Conservation (phyloP, 2,888 invertebrate genomes). For the Notocelia uddmanniana region DNA sequence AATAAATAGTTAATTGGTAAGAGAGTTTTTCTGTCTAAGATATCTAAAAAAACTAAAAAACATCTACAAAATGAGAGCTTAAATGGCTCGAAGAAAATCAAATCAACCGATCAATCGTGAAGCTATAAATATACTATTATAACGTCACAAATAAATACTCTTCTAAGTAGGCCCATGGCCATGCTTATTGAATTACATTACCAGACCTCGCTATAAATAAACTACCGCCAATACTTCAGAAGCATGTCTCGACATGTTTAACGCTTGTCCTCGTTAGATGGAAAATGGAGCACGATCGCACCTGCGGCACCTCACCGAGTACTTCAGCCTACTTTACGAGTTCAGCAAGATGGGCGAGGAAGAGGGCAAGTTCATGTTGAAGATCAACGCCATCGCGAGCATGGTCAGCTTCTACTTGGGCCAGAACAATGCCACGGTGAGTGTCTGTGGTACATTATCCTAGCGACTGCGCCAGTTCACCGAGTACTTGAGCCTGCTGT, state of each 20-base stretch:
- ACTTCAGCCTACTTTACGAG: constrained; percentile 96
- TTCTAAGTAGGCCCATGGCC: no score
- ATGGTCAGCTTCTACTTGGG: constrained; percentile 97
- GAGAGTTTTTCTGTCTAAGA: neutral
- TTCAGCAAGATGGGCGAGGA: constrained; percentile 98
- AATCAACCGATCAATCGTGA: no score
- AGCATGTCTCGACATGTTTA: neutral
- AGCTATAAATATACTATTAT: neutral
- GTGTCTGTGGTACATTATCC: constrained; percentile 38
- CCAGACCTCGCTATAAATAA: neutral
- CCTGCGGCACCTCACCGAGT: constrained; percentile 95
- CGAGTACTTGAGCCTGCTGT: constrained; percentile 96
- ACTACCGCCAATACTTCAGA: constrained; percentile 2
- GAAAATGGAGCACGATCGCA: constrained; percentile 95
- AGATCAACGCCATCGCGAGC: constrained; percentile 94
- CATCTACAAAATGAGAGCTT: no score
- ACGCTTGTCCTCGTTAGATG: constrained; percentile 80
- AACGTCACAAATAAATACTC: neutral
- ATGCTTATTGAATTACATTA: neutral
- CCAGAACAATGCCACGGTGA: constrained; percentile 83
- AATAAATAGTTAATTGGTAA: neutral
- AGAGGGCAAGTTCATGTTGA: constrained; percentile 94
- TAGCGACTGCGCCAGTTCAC: constrained; percentile 90
- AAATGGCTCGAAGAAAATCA: no score
- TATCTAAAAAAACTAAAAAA: neutral